A percentile compares a stretch with the other conserved stretches of the same genome.
Conservation (phyloP, 2,113 vertebrate genomes). For the Corapipo altera region DNA sequence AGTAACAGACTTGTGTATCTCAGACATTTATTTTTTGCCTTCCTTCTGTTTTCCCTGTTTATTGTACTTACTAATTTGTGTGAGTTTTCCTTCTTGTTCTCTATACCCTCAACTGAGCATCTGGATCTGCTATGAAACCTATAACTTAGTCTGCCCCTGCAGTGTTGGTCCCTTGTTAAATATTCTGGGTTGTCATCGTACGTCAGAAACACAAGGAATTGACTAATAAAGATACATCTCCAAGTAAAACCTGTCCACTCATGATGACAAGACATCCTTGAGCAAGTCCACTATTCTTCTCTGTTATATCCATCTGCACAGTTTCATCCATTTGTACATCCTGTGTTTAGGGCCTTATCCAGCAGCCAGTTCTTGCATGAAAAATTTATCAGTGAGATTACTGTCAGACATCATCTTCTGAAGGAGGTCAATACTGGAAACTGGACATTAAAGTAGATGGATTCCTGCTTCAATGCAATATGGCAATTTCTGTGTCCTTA, state of each 20-base stretch:
- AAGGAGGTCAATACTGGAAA: background rate
- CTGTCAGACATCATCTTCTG: conserved; percentile 15
- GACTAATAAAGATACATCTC: background rate
- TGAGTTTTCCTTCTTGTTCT: background rate
- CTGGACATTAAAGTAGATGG: background rate
- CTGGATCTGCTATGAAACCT: background rate
- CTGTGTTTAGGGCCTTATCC: background rate
- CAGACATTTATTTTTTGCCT: background rate
- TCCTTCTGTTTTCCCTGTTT: background rate
- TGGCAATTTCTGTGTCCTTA: conserved; percentile 9
- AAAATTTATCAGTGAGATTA: conserved; percentile 26
- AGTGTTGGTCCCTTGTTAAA: background rate
- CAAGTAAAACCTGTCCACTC: background rate
- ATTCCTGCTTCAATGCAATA: background rate
- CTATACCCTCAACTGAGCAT: background rate
- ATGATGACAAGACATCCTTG: background rate
- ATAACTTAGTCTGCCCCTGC: background rate
- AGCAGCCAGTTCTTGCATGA: background rate
- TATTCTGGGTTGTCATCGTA: accelerated
- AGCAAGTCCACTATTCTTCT: background rate
- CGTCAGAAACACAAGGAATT: background rate
- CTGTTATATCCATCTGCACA: background rate
- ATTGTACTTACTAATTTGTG: background rate
- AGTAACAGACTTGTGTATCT: background rate
- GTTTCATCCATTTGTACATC: background rate